phyloP scores from a whole-genome alignment of 2,797 vertebrate genomes.

The Chromis chromis region DNA sequence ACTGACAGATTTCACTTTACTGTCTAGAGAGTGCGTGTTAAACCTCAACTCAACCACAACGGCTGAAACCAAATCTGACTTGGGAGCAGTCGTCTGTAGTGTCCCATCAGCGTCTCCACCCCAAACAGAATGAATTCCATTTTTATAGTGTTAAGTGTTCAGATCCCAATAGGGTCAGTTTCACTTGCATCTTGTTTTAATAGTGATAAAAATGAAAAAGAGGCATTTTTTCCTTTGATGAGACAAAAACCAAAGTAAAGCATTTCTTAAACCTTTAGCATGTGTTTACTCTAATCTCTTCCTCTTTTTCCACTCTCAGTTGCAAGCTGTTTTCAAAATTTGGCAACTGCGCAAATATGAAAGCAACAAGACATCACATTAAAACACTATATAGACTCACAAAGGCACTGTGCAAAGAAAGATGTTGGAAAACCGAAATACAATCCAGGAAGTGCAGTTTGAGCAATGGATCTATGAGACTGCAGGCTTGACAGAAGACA shows the following conservation, averaged over 20 bases:
- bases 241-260: neutral
- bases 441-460: too few species aligned
- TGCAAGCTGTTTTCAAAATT: neutral
- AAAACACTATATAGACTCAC: too few species aligned
- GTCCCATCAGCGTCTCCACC: constrained; percentile 38
- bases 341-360: neutral
- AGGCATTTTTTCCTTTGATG: neutral
- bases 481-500: too few species aligned
- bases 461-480: too few species aligned
- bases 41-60: constrained; percentile 46
- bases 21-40: constrained; percentile 45
- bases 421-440: too few species aligned
- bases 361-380: too few species aligned
- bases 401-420: too few species aligned
- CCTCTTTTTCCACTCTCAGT: too few species aligned
- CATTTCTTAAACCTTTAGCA: too few species aligned
- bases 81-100: constrained; percentile 48
- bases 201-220: neutral
- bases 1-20: constrained; percentile 48
- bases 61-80: constrained; percentile 51
- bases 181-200: neutral
- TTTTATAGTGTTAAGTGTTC: constrained; percentile 33
- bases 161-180: constrained; percentile 7
- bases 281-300: too few species aligned
- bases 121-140: constrained; percentile 17